A percentile compares a stretch with the other conserved stretches of the same genome.
phyloP scores from a whole-genome alignment of 1,140 invertebrate genomes.

The Himalopsyche phryganea region DNA sequence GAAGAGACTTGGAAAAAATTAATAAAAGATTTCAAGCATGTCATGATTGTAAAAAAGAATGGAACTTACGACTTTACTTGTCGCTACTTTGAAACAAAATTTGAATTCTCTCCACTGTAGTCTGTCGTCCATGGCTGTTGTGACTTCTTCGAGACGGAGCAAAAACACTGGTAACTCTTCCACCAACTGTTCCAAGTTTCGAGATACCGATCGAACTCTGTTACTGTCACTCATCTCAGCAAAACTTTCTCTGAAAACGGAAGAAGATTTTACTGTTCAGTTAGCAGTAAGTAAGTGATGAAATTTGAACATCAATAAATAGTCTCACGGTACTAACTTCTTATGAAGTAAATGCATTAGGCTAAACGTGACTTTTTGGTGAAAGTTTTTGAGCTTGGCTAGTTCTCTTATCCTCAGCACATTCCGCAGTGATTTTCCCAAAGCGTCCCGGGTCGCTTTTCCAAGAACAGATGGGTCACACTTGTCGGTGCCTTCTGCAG shows the following conservation, averaged over 20 bases:
- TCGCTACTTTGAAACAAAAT: constrained; percentile 62
- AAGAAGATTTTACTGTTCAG: too few species aligned
- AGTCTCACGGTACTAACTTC: constrained; percentile 42
- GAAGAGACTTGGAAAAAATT: background rate
- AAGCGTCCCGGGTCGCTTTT: constrained; percentile 38
- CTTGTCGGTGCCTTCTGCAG: constrained; percentile 34
- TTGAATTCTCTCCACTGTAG: constrained; percentile 63
- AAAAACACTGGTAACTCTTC: constrained; percentile 60
- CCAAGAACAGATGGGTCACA: background rate
- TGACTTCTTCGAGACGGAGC: constrained; percentile 56
- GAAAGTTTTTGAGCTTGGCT: constrained; percentile 52
- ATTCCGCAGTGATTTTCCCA: constrained; percentile 52
- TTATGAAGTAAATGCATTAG: constrained; percentile 48
- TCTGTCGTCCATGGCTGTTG: constrained; percentile 55
- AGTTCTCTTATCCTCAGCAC: constrained; percentile 50
- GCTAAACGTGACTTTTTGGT: constrained; percentile 52
- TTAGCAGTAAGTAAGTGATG: too few species aligned
- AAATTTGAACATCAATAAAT: too few species aligned
- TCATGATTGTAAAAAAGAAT: too few species aligned
- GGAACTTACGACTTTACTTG: constrained; percentile 62
- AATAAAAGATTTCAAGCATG: too few species aligned
- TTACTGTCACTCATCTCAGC: constrained; percentile 53
- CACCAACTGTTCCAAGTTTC: constrained; percentile 56
- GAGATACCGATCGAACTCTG: constrained; percentile 54
- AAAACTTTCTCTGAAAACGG: constrained; percentile 52